Evolutionary conservation across 2,797 vertebrate genomes (phyloP).

Genomic region (Microchirus variegatus): DNA sequence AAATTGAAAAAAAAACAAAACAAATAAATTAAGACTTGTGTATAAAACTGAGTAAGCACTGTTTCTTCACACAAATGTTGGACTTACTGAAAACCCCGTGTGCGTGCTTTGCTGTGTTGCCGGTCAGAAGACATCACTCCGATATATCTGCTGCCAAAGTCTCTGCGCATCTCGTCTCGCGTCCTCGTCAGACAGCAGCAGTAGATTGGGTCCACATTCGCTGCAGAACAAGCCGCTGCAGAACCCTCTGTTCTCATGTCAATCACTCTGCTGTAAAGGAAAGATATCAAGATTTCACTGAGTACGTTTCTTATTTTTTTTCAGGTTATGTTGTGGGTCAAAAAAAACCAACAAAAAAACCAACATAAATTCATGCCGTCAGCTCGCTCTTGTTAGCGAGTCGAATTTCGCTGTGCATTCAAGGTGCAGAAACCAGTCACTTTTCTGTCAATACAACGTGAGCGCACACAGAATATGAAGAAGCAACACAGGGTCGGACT

Average conservation of each 20-base stretch:
- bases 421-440: not conserved
- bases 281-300: conserved; percentile 27
- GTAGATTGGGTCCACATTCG: conserved; percentile 4
- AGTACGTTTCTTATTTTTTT: conserved; percentile 25
- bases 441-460: conserved; percentile 1
- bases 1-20: conserved; percentile 30
- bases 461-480: not conserved
- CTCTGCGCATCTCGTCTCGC: conserved; percentile 39
- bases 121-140: conserved; percentile 40
- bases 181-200: conserved; percentile 44
- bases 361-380: not conserved
- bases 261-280: conserved; percentile 42
- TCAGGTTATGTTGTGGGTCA: conserved; percentile 27
- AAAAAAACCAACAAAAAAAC: conserved; percentile 7
- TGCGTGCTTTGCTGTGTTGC: conserved; percentile 29
- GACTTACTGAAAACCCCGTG: conserved; percentile 43
- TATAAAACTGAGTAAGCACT: not conserved
- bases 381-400: not conserved
- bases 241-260: conserved; percentile 28
- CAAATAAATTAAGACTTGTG: too few relatives aligned
- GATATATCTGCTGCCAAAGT: conserved; percentile 38
- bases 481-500: not conserved
- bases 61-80: conserved; percentile 27
- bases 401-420: too few relatives aligned
- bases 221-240: conserved; percentile 26